Base-by-base conservation (phyloP, 2,888 invertebrate species). In the Rhorus exstirpatorius region DNA sequence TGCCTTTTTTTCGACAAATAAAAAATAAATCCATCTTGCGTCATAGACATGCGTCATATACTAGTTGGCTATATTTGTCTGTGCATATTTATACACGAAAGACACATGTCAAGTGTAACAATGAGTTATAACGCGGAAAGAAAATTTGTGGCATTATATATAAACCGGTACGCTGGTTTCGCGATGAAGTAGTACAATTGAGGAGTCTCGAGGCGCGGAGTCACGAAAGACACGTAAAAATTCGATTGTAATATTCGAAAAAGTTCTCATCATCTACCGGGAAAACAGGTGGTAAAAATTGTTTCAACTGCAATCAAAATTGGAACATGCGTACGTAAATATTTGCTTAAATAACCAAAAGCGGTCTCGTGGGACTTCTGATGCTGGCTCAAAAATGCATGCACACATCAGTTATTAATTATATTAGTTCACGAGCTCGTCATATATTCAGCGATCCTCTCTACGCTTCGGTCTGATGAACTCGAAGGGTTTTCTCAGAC, bases 1-100 rank as follows among this genome's bases (percentile, higher is more conserved):
- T 17, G 44, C 26, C 21, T 44, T 55, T 55, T 46, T 24, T 67
- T 3, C 1, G 8, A 41, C 41, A 41, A 58, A 72, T 72, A 72
- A 79, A 72, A 79, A 79, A 49, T 61, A 46, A 65, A 79, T 65
- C 79, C 70, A 19, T 70, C 49, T 70, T 75, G 68, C 81, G 78
- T 79, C 78, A 82, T 41, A 55, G 61, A 4, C 24, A 35, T 7
- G 70, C 61, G 80, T 75, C 70, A 65, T 46, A n/a, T 44, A 38
- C 53, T n/a, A 21, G 17, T 44, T 35, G 14, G 12, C 46, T 65
- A 14, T 55, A 51, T 14, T 19, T 46, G n/a, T 1, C 14, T 61
- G 35, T 38, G 26, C 12, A 46, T 53, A 75, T 41, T 35, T 74
- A 68, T 78, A 67, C 51, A 74, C 60, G 49, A 74, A n/a, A n/a